Conservation (phyloP, 1,140 invertebrate species). For the Eciton burchellii region DNA sequence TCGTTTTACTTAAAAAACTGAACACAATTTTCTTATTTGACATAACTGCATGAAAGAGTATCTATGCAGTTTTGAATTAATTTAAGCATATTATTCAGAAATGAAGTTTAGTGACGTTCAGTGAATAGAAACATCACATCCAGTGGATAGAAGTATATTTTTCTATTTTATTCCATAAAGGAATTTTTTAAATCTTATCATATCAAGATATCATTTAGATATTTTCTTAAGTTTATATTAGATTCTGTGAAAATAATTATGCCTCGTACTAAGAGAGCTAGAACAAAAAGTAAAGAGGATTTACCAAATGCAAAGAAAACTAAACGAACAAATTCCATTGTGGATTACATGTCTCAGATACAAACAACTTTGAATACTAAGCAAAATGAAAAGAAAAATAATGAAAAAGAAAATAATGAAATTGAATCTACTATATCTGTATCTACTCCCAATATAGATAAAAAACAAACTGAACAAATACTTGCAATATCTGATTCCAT, state of each 20-base stretch:
- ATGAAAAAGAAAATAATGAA: constrained; percentile 47
- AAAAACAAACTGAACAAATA: not conserved
- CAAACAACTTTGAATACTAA: not conserved
- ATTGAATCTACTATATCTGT: not conserved
- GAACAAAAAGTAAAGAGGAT: constrained; percentile 64
- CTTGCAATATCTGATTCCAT: constrained; percentile 53
- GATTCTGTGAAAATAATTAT: not conserved
- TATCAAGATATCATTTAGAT: not conserved
- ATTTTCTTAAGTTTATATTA: not conserved
- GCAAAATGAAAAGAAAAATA: constrained; percentile 28
- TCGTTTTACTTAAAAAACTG: not conserved
- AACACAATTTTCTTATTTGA: not conserved
- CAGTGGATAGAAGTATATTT: not conserved
- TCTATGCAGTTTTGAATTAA: not conserved
- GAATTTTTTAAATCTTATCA: not conserved
- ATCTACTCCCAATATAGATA: constrained; percentile 61
- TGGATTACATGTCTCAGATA: constrained; percentile 6
- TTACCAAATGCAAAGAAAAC: constrained; percentile 61
- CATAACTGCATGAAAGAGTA: not conserved
- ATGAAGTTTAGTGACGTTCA: not conserved
- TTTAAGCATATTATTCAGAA: not conserved
- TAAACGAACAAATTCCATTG: constrained; percentile 14
- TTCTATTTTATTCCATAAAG: not conserved
- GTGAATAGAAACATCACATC: not conserved
- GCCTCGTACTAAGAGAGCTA: constrained; percentile 63